Conservation (phyloP, 1,140 invertebrate species). For the Pygmarrhopalites habei region DNA sequence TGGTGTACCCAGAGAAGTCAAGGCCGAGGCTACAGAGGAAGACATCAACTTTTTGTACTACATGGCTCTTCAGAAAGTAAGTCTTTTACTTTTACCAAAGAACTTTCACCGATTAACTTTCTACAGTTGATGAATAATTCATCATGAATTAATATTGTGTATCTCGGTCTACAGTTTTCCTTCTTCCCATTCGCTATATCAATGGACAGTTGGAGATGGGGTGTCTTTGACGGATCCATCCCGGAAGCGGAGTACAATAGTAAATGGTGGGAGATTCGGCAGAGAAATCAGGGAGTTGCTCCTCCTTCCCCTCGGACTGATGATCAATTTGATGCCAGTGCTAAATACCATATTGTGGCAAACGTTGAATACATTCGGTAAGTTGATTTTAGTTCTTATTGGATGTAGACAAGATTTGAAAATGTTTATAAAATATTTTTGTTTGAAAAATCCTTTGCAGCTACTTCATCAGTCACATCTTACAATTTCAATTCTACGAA, state of each 20-base stretch:
- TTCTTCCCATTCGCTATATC: conserved; percentile 48
- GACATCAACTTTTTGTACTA: conserved; percentile 50
- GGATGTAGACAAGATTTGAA: too few relatives aligned
- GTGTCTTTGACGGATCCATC: conserved; percentile 45
- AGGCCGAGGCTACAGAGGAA: not conserved
- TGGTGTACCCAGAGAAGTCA: conserved; percentile 38
- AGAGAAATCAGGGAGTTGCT: conserved; percentile 44
- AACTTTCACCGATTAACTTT: too few relatives aligned
- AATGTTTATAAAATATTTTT: too few relatives aligned
- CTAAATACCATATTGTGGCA: conserved; percentile 48
- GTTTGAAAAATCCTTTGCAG: too few relatives aligned
- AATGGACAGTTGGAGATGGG: conserved; percentile 48
- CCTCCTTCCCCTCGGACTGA: conserved; percentile 40
- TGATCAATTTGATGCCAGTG: conserved; percentile 46
- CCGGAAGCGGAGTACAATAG: conserved; percentile 43
- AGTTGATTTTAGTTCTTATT: too few relatives aligned
- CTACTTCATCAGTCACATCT: conserved; percentile 47
- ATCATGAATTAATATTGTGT: not conserved
- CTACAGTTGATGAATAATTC: too few relatives aligned
- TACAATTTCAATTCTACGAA: conserved; percentile 47
- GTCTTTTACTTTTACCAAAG: not conserved
- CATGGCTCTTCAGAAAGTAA: conserved; percentile 47
- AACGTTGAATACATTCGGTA: conserved; percentile 46
- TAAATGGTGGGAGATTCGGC: conserved; percentile 48
- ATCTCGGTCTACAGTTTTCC: conserved; percentile 41